phyloP scores from a whole-genome alignment of 2,113 vertebrate genomes.

The Spilogale gracilis region DNA sequence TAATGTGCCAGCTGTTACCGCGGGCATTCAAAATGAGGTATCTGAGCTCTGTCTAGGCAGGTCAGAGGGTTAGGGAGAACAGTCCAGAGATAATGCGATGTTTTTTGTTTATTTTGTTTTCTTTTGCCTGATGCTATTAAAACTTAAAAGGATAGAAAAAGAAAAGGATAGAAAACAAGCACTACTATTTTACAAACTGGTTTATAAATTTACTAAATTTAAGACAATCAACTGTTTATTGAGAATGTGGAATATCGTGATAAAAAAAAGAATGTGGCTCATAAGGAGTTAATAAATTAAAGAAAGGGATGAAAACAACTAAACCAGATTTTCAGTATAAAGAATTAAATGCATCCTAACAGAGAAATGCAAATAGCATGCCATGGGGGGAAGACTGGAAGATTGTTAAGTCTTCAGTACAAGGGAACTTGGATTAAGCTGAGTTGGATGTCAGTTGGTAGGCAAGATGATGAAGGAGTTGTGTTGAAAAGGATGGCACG shows the following conservation, averaged over 20 bases:
- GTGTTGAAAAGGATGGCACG: neutral
- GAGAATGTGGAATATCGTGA: neutral
- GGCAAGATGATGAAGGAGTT: fast-evolving
- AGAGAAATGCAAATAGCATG: neutral
- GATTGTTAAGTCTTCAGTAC: neutral
- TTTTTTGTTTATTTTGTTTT: neutral
- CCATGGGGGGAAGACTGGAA: neutral
- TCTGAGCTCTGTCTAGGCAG: neutral
- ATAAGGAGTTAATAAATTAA: neutral
- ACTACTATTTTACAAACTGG: neutral
- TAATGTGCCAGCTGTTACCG: neutral
- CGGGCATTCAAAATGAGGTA: fast-evolving
- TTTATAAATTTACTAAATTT: neutral
- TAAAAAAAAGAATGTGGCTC: neutral
- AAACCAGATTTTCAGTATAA: neutral
- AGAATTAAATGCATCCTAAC: neutral
- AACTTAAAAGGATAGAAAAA: neutral
- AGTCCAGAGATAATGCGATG: neutral
- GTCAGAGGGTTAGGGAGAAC: neutral
- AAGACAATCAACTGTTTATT: neutral
- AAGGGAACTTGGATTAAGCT: neutral
- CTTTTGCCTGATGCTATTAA: neutral
- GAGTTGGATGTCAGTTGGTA: neutral
- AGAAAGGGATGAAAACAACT: neutral
- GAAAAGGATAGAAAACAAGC: neutral